A percentile compares a stretch with the other conserved stretches of the same genome.
phyloP scores from a whole-genome alignment of 2,888 invertebrate genomes.

The Choreutis nemorana region DNA sequence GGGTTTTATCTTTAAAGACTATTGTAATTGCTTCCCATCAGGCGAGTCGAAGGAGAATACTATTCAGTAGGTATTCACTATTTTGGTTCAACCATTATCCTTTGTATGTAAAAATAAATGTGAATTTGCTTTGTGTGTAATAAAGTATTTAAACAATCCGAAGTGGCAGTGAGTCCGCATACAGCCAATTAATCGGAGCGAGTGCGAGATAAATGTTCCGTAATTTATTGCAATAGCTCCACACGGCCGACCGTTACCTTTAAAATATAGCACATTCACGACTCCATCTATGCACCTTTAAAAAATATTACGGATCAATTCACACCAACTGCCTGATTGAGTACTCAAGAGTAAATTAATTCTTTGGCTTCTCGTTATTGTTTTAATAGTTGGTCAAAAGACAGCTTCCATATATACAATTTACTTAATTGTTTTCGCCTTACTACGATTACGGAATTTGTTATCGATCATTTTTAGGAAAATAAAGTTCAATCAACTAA shows the following conservation, averaged over 20 bases:
- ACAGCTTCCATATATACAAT: no score
- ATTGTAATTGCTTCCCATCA: conserved; percentile 15
- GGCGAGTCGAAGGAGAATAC: conserved; percentile 12
- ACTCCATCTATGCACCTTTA: conserved; percentile 22
- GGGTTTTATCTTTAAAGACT: no score
- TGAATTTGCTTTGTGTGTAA: background rate
- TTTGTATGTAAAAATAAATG: background rate
- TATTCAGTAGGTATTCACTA: conserved; percentile 9
- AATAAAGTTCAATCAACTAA: no score
- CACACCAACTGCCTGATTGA: conserved; percentile 8
- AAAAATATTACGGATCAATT: conserved; percentile 24
- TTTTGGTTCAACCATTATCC: background rate
- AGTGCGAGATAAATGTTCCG: conserved; percentile 44
- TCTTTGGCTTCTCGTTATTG: no score
- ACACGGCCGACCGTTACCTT: conserved; percentile 44
- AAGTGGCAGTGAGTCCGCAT: conserved; percentile 22
- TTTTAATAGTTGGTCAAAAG: no score
- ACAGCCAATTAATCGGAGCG: conserved; percentile 43
- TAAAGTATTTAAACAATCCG: conserved; percentile 1
- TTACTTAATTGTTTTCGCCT: no score
- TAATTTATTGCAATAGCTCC: conserved; percentile 47
- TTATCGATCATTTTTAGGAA: no score
- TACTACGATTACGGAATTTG: no score
- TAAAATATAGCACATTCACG: conserved; percentile 48
- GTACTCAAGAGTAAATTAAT: conserved; percentile 8